Evolutionary conservation across 2,888 invertebrate genomes (phyloP).

Genomic region (Andrena marginata): DNA sequence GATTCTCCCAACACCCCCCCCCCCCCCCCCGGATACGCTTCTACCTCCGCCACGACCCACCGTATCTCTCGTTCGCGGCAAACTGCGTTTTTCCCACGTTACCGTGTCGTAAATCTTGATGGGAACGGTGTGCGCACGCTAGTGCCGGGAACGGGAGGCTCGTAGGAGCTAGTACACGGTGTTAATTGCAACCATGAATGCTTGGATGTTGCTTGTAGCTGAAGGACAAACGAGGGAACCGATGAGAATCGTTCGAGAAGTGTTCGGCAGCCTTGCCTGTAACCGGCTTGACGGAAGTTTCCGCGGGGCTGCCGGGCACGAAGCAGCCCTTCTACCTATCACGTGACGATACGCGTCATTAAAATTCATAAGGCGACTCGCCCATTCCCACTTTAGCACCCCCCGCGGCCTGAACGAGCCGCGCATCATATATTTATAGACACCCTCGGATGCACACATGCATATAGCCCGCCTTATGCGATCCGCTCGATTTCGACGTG

Average conservation of each 20-base stretch:
- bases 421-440: slow-evolving; percentile 77
- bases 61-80: background rate
- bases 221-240: background rate
- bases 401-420: slow-evolving; percentile 45
- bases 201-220: background rate
- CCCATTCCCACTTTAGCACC: slow-evolving; percentile 74
- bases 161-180: background rate
- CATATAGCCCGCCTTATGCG: slow-evolving; percentile 40
- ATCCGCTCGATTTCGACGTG: slow-evolving; percentile 29
- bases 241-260: slow-evolving; percentile 20
- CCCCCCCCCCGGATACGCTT: too few relatives aligned
- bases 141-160: background rate
- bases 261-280: slow-evolving; percentile 48
- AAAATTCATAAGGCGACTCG: slow-evolving; percentile 79
- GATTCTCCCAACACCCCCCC: too few relatives aligned
- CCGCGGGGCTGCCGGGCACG: slow-evolving; percentile 43
- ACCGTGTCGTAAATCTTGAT: background rate
- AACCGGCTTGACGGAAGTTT: slow-evolving; percentile 5
- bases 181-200: background rate
- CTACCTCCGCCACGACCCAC: too few relatives aligned
- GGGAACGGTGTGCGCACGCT: background rate
- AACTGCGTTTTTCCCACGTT: background rate
- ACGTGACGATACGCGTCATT: slow-evolving; percentile 76
- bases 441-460: slow-evolving; percentile 60
- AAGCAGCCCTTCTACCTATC: slow-evolving; percentile 72